These are phyloP conservation scores for Acropora yongei DNA, from an alignment of 64 coral and sea anemone species.

Conservation along the genomic window DNA sequence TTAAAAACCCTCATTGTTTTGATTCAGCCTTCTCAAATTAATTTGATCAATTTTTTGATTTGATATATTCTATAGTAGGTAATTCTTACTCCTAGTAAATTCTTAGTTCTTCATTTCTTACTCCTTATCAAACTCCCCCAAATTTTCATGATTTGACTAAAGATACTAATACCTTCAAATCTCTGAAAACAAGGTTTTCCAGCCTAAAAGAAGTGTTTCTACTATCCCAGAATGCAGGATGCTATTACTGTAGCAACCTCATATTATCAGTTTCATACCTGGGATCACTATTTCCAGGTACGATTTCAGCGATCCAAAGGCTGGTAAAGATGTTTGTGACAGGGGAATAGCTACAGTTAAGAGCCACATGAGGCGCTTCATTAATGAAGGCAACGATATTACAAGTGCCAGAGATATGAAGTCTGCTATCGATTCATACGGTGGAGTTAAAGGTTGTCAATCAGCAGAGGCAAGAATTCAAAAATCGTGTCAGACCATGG, in stretches of 20 bases:
- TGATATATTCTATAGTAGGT: too few relatives aligned
- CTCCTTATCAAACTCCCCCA: neutral
- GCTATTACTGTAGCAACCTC: conserved; percentile 18
- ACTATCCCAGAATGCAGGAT: conserved; percentile 38
- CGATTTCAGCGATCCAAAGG: conserved; percentile 31
- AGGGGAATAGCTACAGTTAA: conserved; percentile 8
- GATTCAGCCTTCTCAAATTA: too few relatives aligned
- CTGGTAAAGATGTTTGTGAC: neutral
- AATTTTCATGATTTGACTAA: neutral
- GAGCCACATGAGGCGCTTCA: conserved; percentile 13
- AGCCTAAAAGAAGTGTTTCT: conserved; percentile 14
- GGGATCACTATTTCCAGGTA: conserved; percentile 18
- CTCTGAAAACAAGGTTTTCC: neutral
- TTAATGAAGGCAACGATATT: too few relatives aligned
- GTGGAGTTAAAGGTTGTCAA: too few relatives aligned
- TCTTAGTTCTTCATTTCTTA: too few relatives aligned
- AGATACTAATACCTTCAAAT: neutral
- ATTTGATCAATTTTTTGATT: too few relatives aligned
- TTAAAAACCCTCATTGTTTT: too few relatives aligned
- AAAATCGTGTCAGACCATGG: too few relatives aligned
- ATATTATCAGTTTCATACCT: conserved; percentile 3
- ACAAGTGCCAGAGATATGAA: too few relatives aligned
- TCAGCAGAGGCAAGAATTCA: too few relatives aligned
- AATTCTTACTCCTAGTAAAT: too few relatives aligned
- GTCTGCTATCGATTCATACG: too few relatives aligned